Conservation (phyloP, 1,140 invertebrate genomes). For the Bactericera cockerelli region DNA sequence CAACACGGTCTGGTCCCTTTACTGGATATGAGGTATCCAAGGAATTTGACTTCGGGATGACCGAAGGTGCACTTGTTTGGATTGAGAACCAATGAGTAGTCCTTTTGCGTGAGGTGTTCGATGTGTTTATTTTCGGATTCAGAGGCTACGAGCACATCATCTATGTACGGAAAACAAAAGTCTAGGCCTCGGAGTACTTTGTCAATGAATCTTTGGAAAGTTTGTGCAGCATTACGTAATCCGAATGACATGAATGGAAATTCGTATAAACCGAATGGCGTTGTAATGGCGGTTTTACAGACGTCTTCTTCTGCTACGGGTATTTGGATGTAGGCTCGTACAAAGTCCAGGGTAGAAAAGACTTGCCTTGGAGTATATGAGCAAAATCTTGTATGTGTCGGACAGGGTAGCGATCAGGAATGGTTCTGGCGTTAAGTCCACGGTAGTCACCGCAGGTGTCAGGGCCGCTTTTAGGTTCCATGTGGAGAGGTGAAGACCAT, state of each 20-base stretch:
- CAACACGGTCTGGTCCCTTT: constrained; percentile 20
- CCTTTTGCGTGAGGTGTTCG: constrained; percentile 3
- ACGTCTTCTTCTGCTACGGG: too few species aligned
- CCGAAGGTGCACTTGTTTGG: constrained; percentile 23
- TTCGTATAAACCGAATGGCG: too few species aligned
- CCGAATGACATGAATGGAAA: too few species aligned
- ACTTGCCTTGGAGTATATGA: constrained; percentile 16
- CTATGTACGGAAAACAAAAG: constrained; percentile 32
- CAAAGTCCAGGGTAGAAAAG: too few species aligned
- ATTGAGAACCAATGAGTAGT: constrained; percentile 18
- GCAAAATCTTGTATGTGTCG: constrained; percentile 17
- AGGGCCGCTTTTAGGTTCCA: constrained; percentile 30
- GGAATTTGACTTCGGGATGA: constrained; percentile 20
- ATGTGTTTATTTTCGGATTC: constrained; percentile 22
- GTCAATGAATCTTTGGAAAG: constrained; percentile 16
- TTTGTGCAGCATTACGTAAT: too few species aligned
- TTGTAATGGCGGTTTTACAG: too few species aligned
- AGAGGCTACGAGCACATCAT: constrained; percentile 36
- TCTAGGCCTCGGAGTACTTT: constrained; percentile 21
- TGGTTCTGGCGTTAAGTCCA: too few species aligned
- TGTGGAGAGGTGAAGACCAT: constrained; percentile 32
- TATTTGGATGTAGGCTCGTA: too few species aligned
- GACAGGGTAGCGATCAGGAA: too few species aligned
- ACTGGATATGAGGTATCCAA: constrained; percentile 20
- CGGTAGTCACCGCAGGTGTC: too few species aligned